Base-by-base conservation (phyloP, 2,113 vertebrate genomes). In the Pluvianellus socialis region DNA sequence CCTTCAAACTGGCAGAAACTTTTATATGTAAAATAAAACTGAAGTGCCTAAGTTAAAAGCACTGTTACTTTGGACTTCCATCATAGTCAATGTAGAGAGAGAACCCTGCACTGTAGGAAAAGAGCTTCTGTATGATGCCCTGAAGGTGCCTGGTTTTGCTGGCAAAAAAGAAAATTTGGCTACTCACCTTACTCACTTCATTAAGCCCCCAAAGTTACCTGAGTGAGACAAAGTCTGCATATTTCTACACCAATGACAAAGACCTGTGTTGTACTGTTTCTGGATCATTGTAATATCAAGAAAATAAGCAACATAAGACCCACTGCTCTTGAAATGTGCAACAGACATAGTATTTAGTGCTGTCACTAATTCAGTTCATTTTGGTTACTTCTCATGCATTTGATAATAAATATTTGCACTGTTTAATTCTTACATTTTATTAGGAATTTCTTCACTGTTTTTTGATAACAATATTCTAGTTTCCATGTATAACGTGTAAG, bases 51-150 rank as follows among this genome's bases (percentile, higher is more conserved):
- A 50, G 24, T 79, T 45, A 24, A 63, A 56, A 90, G 5, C 27
- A 40, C 12, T 4, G 0, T 63, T 74, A 10, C 40, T 28, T 26
- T 76, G 14, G 27, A 20, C 75, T 88, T 86, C 40, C 40, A 71
- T 61, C 0, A 0, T n/a, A 58, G 35, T 73, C 38, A 28, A 0
- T 21, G 11, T 9, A 58, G 38, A 81, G 28, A 16, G 8, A 59
- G 18, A 84, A 81, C 49, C 16, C 42, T 33, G 2, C 35, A 42
- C 55, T 58, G 21, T 14, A 30, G 24, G 12, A 45, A 40, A 53
- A 61, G 61, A 81, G 22, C 30, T 56, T 72, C 44, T 80, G 5
- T 58, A 2, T 74, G 27, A 11, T 70, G 55, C 10, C 16, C 21
- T 88, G 47, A 27, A 40, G 5, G 67, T 75, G 19, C 19, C 28